phyloP scores from a whole-genome alignment of 2,888 invertebrate species.

The Troides helena region DNA sequence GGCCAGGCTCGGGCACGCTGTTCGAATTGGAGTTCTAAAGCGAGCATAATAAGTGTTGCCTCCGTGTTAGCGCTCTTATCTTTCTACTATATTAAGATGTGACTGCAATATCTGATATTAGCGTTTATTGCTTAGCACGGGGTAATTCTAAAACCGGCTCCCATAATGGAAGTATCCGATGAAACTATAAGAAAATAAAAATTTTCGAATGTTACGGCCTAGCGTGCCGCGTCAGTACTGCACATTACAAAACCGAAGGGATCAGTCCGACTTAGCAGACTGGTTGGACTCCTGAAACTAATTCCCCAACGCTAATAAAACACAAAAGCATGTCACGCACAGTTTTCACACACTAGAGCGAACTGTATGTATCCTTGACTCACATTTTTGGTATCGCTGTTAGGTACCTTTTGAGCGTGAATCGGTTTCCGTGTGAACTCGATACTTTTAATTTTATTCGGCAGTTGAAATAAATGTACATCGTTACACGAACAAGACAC shows the following conservation, averaged over 20 bases:
- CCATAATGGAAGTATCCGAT: constrained; percentile 19
- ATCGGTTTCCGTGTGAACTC: constrained; percentile 72
- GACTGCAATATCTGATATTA: constrained; percentile 32
- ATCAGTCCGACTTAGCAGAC: not conserved
- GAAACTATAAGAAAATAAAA: constrained; percentile 8
- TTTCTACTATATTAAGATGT: constrained; percentile 32
- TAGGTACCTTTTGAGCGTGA: constrained; percentile 69
- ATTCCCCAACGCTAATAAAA: constrained; percentile 3
- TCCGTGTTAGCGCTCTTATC: constrained; percentile 29
- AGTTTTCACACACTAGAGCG: constrained; percentile 20
- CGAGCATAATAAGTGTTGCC: constrained; percentile 12
- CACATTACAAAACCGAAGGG: not conserved
- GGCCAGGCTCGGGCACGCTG: constrained; percentile 7
- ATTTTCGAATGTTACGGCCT: constrained; percentile 10
- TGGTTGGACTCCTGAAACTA: not conserved
- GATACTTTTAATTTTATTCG: constrained; percentile 42
- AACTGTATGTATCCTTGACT: constrained; percentile 25
- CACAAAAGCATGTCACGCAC: constrained; percentile 6
- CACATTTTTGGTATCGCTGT: constrained; percentile 26
- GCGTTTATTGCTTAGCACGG: constrained; percentile 30
- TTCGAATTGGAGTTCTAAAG: constrained; percentile 22
- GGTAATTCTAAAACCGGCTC: constrained; percentile 33
- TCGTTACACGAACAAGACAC: not conserved
- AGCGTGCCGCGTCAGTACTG: constrained; percentile 1
- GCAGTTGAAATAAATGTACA: constrained; percentile 14